A percentile compares a stretch with the other conserved stretches of the same genome.
These are phyloP conservation scores for Zosterops pallidus DNA, from an alignment of 2,113 vertebrate species.

Conservation along the genomic window DNA sequence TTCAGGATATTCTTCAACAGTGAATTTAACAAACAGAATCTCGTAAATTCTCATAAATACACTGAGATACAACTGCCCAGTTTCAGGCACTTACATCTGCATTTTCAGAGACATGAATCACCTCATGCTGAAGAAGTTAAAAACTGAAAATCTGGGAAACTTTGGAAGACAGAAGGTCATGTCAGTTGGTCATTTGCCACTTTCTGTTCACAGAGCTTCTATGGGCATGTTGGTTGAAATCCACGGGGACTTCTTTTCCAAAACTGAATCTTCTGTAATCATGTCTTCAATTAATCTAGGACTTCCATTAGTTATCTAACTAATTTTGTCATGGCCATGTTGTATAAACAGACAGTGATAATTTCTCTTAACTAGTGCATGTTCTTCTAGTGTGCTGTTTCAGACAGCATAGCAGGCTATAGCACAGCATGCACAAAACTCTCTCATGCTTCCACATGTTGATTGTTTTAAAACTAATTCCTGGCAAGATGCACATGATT, in stretches of 20 bases:
- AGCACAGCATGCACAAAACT: neutral
- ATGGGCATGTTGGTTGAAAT: neutral
- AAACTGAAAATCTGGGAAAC: neutral
- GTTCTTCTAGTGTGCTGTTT: neutral
- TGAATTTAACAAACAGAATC: neutral
- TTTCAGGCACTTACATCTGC: neutral
- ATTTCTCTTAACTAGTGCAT: neutral
- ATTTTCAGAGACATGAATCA: neutral
- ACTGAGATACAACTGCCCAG: accelerated
- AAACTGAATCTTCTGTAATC: neutral
- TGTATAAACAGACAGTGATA: neutral
- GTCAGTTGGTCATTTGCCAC: neutral
- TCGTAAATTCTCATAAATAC: neutral
- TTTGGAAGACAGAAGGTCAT: neutral
- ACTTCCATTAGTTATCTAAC: neutral
- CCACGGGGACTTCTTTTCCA: neutral
- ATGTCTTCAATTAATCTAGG: neutral
- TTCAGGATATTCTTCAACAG: neutral
- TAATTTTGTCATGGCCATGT: neutral
- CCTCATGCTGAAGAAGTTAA: neutral
- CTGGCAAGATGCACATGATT: neutral
- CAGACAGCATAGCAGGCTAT: neutral
- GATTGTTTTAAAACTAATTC: neutral
- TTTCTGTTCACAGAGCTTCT: neutral
- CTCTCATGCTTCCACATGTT: neutral